Evolutionary conservation across 53 echinoderm and acorn worm species (phyloP).

Genomic region (Arbacia lixula): DNA sequence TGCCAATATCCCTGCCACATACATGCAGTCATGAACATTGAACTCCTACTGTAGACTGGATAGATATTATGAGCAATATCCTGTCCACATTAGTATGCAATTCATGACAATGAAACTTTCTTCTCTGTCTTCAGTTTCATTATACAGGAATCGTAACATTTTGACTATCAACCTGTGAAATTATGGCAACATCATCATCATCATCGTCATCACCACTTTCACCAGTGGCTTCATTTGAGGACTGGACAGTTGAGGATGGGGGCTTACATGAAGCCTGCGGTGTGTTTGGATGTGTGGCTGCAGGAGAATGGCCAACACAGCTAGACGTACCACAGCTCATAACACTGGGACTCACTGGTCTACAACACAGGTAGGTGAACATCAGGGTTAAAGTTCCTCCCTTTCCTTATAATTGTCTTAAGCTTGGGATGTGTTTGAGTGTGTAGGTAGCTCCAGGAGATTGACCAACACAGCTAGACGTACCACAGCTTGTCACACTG

Average conservation of each 20-base stretch:
- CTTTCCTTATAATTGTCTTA: no score
- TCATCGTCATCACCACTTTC: not conserved
- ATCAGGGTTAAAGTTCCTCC: no score
- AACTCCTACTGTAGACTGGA: no score
- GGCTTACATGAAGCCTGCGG: constrained; percentile 94
- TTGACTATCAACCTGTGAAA: not conserved
- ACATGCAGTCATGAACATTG: no score
- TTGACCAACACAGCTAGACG: constrained; percentile 95
- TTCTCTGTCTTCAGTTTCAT: not conserved
- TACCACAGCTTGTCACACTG: constrained; percentile 85
- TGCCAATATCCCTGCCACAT: no score
- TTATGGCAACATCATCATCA: not conserved
- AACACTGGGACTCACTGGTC: constrained; percentile 82
- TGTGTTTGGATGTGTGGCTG: constrained; percentile 94
- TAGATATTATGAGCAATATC: no score
- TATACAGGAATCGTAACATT: not conserved
- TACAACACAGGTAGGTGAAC: constrained; percentile 86
- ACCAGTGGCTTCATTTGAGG: not conserved
- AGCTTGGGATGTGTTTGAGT: constrained; percentile 97
- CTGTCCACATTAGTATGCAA: not conserved
- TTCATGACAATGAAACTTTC: not conserved
- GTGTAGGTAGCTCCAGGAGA: constrained; percentile 86
- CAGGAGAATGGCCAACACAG: constrained; percentile 93
- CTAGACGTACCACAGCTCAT: constrained; percentile 92
- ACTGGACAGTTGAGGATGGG: constrained; percentile 64